phyloP scores from a whole-genome alignment of 2,113 vertebrate genomes.

The Plecotus auritus region DNA sequence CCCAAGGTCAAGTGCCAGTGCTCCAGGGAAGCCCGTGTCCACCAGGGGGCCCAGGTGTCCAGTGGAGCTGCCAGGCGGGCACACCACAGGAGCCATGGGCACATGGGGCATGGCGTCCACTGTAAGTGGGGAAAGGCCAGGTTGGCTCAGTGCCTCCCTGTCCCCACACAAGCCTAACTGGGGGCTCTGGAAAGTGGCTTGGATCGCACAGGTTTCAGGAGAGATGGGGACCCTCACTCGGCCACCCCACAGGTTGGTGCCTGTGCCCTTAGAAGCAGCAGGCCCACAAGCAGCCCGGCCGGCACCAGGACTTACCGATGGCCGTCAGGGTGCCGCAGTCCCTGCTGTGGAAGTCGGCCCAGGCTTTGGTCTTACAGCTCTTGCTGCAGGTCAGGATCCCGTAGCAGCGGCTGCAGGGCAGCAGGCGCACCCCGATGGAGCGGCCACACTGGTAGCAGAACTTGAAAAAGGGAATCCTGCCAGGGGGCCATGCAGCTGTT shows the following conservation, averaged over 20 bases:
- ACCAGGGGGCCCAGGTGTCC: background rate
- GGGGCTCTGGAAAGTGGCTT: fast-evolving
- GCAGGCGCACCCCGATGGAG: slow-evolving; percentile 80
- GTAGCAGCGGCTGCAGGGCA: slow-evolving; percentile 80
- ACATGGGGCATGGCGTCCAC: fast-evolving
- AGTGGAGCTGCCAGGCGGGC: fast-evolving
- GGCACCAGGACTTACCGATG: background rate
- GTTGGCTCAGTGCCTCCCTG: background rate
- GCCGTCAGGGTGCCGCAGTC: slow-evolving; percentile 74
- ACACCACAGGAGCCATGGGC: background rate
- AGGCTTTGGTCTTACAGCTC: slow-evolving; percentile 82
- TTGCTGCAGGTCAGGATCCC: slow-evolving; percentile 85
- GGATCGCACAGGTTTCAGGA: fast-evolving
- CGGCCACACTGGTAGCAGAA: slow-evolving; percentile 89
- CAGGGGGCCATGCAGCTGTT: fast-evolving
- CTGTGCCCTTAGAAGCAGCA: background rate
- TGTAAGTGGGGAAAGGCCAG: background rate
- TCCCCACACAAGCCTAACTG: background rate
- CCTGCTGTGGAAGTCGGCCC: slow-evolving; percentile 81
- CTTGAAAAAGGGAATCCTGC: slow-evolving; percentile 80
- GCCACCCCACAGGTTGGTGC: background rate
- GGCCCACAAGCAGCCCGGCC: background rate
- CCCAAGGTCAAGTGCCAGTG: background rate
- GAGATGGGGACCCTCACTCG: fast-evolving
- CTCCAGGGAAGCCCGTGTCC: background rate